A percentile compares a stretch with the other conserved stretches of the same genome.
Conservation (phyloP, 2,113 vertebrate species). For the Scortum barcoo region DNA sequence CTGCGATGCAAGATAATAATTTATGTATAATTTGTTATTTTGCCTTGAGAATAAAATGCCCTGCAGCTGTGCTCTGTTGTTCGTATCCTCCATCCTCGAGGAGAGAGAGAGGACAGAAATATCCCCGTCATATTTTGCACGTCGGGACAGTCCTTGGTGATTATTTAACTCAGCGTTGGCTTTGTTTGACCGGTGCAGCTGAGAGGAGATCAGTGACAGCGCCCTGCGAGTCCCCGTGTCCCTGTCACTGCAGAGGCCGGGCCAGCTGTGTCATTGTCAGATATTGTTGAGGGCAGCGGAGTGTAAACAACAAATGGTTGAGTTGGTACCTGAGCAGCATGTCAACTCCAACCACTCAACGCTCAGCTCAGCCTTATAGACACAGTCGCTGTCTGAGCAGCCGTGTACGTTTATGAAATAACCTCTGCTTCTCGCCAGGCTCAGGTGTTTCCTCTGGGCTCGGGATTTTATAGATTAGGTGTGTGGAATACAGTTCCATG, state of each 20-base stretch:
- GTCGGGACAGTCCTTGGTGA: not conserved
- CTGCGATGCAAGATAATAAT: not conserved
- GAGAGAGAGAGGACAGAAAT: not conserved
- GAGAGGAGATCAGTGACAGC: slow-evolving; percentile 29
- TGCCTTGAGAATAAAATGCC: not conserved
- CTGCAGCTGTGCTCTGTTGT: not conserved
- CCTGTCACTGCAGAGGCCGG: slow-evolving; percentile 30
- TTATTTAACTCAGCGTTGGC: not conserved
- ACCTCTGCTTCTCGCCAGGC: slow-evolving; percentile 3
- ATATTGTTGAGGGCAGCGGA: slow-evolving; percentile 61
- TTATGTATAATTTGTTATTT: not conserved
- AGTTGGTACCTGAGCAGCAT: slow-evolving; percentile 55
- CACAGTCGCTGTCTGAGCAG: slow-evolving; percentile 12
- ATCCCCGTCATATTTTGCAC: not conserved
- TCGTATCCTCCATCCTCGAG: not conserved
- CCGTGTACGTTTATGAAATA: slow-evolving; percentile 1
- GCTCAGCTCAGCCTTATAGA: slow-evolving; percentile 15
- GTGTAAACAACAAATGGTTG: slow-evolving; percentile 75
- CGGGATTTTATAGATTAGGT: not conserved
- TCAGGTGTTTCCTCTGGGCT: slow-evolving; percentile 14
- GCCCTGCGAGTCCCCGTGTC: not conserved
- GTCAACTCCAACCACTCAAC: slow-evolving; percentile 31
- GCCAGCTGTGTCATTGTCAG: slow-evolving; percentile 66
- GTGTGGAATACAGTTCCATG: slow-evolving; percentile 17
- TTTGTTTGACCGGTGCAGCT: slow-evolving; percentile 34